A percentile compares a stretch with the other conserved stretches of the same genome.
Evolutionary conservation across 2,797 vertebrate genomes (phyloP).

Genomic region (Adelosebastes latens): DNA sequence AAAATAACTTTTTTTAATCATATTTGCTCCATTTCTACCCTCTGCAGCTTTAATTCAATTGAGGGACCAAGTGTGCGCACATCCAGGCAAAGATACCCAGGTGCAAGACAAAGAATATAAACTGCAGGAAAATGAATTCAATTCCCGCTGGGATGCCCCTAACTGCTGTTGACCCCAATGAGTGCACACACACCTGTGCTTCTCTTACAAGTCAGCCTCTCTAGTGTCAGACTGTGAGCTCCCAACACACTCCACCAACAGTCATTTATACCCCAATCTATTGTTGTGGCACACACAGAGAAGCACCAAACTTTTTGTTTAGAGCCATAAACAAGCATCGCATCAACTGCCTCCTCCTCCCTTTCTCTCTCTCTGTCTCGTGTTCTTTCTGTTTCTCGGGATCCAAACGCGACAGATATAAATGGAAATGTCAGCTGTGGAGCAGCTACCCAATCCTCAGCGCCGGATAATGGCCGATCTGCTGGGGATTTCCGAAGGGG

Average conservation of each 20-base stretch:
- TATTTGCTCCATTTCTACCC: too few relatives aligned
- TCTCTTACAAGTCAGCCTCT: neutral
- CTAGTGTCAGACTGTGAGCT: neutral
- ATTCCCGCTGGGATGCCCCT: neutral
- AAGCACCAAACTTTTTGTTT: slow-evolving; percentile 25
- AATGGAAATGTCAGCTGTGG: slow-evolving; percentile 67
- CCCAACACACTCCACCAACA: neutral
- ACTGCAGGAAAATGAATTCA: neutral
- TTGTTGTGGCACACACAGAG: neutral
- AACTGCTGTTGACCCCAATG: neutral
- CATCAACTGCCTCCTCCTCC: neutral
- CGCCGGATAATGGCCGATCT: slow-evolving; percentile 61
- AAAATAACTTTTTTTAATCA: too few relatives aligned
- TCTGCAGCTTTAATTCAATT: neutral
- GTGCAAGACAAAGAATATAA: neutral
- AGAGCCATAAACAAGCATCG: slow-evolving; percentile 30
- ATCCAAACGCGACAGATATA: slow-evolving; percentile 60
- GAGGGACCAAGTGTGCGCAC: neutral
- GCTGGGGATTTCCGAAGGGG: slow-evolving; percentile 48
- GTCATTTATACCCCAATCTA: slow-evolving; percentile 20
- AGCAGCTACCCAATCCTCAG: slow-evolving; percentile 44
- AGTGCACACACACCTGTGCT: neutral
- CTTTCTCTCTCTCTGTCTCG: slow-evolving; percentile 9
- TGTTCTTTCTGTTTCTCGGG: neutral
- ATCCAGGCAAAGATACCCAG: too few relatives aligned